A percentile compares a stretch with the other conserved stretches of the same genome.
These are phyloP conservation scores for Coboldia fuscipes DNA, from an alignment of 1,140 invertebrate species.

Conservation along the genomic window DNA sequence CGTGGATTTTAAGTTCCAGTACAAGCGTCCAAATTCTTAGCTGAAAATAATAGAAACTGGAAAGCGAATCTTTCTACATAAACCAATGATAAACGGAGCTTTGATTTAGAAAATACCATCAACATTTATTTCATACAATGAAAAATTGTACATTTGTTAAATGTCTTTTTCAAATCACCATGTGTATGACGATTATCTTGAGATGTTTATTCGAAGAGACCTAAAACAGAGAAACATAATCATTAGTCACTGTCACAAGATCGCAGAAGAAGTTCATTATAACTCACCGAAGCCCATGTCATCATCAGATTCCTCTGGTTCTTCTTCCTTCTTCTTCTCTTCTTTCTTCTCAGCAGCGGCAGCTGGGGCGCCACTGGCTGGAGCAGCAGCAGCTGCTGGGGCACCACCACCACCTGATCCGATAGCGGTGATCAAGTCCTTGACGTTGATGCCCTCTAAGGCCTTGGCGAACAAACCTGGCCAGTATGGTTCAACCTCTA, in stretches of 20 bases:
- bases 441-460: conserved; percentile 83
- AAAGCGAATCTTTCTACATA: too few relatives aligned
- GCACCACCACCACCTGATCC: conserved; percentile 77
- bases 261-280: conserved; percentile 7
- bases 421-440: conserved; percentile 86
- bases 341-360: conserved; percentile 39
- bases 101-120: too few relatives aligned
- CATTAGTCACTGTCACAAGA: conserved; percentile 8
- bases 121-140: too few relatives aligned
- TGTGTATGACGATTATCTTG: too few relatives aligned
- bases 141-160: too few relatives aligned
- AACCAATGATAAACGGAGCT: too few relatives aligned
- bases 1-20: too few relatives aligned
- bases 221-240: conserved; percentile 22
- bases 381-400: conserved; percentile 43
- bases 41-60: too few relatives aligned
- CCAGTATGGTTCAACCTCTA: conserved; percentile 98
- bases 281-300: conserved; percentile 84
- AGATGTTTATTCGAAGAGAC: conserved; percentile 49
- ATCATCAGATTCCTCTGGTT: conserved; percentile 69
- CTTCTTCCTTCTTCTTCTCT: conserved; percentile 71
- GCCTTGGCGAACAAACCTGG: conserved; percentile 95
- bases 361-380: conserved; percentile 32
- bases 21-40: too few relatives aligned
- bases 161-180: too few relatives aligned